Percentiles rank a stretch among this genome's conserved stretches.
Conservation (phyloP, 2,113 vertebrate species). For the Stigmatopora nigra region DNA sequence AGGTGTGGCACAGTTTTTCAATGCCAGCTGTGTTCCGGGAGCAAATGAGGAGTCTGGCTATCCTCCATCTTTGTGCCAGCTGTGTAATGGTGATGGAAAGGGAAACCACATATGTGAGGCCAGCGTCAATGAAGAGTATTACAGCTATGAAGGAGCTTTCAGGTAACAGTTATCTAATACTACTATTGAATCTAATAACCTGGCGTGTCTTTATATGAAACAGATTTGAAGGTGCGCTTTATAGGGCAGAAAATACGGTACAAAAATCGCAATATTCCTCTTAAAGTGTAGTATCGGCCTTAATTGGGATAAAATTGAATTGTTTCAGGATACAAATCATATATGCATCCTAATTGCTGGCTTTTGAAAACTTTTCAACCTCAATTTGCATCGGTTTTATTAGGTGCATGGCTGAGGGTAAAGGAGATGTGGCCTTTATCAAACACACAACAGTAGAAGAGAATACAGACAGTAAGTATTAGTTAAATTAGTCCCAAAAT, state of each 20-base stretch:
- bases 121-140: slow-evolving; percentile 76
- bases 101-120: slow-evolving; percentile 69
- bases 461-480: slow-evolving; percentile 72
- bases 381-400: background rate
- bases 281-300: too few relatives aligned
- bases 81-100: slow-evolving; percentile 71
- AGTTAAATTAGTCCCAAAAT: background rate
- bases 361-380: background rate
- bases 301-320: too few relatives aligned
- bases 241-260: too few relatives aligned
- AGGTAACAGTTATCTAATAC: slow-evolving; percentile 66
- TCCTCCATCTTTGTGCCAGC: slow-evolving; percentile 74
- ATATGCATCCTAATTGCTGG: background rate
- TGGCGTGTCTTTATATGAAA: too few relatives aligned
- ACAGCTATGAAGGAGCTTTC: slow-evolving; percentile 83
- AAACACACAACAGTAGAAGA: slow-evolving; percentile 80
- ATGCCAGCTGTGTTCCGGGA: slow-evolving; percentile 85
- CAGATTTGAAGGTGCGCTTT: too few relatives aligned
- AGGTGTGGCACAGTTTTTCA: slow-evolving; percentile 86
- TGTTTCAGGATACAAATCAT: too few relatives aligned
- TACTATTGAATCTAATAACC: too few relatives aligned
- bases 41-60: slow-evolving; percentile 49
- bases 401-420: slow-evolving; percentile 77
- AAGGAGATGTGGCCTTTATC: slow-evolving; percentile 81
- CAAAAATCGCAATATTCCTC: too few relatives aligned